These are phyloP conservation scores for Dendrolimus pini DNA, from an alignment of 2,888 invertebrate genomes.

Conservation along the genomic window DNA sequence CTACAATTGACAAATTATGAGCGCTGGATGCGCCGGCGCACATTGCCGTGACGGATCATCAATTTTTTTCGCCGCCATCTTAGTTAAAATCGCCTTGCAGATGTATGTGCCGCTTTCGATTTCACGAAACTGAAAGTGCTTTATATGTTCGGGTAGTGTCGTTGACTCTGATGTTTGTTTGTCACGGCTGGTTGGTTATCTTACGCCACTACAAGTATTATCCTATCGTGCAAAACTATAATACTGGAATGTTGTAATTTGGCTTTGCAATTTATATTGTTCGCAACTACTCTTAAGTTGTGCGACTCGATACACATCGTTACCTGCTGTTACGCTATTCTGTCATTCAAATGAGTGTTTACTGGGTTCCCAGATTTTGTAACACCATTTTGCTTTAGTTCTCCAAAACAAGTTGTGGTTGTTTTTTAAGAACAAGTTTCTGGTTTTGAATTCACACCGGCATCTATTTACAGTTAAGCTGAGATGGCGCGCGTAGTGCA, in stretches of 20 bases:
- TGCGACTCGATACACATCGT: constrained; percentile 26
- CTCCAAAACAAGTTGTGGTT: not conserved
- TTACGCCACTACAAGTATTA: constrained; percentile 38
- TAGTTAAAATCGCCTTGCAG: constrained; percentile 55
- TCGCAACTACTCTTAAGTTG: constrained; percentile 13
- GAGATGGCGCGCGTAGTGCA: not conserved
- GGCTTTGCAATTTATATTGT: constrained; percentile 55
- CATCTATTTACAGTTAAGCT: constrained; percentile 8
- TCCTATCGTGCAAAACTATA: constrained; percentile 47
- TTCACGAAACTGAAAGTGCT: constrained; percentile 72
- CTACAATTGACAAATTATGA: constrained; percentile 54
- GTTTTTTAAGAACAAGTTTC: not conserved
- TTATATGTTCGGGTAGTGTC: constrained; percentile 70
- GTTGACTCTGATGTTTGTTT: constrained; percentile 73
- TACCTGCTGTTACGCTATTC: constrained; percentile 36
- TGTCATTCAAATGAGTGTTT: constrained; percentile 18
- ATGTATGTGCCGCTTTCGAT: constrained; percentile 65
- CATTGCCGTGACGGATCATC: constrained; percentile 55
- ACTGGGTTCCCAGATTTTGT: not conserved
- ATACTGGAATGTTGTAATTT: constrained; percentile 55
- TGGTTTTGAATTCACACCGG: not conserved
- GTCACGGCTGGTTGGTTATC: constrained; percentile 60
- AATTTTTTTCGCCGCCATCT: constrained; percentile 57
- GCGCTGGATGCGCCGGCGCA: constrained; percentile 37
- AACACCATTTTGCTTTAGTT: not conserved